Percentiles rank a stretch among this genome's conserved stretches.
phyloP scores from a whole-genome alignment of 2,113 vertebrate species.

The Pipa parva region DNA sequence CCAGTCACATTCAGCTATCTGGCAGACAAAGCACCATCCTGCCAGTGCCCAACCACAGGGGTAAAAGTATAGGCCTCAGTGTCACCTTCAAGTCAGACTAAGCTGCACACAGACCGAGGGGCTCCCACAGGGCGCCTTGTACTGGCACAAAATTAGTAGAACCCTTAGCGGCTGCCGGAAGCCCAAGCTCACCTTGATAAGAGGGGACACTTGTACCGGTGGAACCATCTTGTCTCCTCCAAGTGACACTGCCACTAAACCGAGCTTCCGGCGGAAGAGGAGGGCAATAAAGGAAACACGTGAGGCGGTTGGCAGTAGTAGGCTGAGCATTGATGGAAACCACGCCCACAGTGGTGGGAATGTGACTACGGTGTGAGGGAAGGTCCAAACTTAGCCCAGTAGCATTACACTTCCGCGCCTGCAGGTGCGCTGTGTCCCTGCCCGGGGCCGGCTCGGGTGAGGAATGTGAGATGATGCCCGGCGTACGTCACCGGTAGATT shows the following conservation, averaged over 20 bases:
- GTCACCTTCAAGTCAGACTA: slow-evolving; percentile 5
- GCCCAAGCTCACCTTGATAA: slow-evolving; percentile 20
- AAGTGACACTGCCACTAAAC: slow-evolving; percentile 13
- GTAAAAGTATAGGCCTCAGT: not conserved
- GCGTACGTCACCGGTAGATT: slow-evolving; percentile 34
- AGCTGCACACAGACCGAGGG: no score
- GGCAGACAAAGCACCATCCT: no score
- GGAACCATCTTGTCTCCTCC: slow-evolving; percentile 36
- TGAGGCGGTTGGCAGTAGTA: not conserved
- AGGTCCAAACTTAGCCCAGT: no score
- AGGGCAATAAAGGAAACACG: not conserved
- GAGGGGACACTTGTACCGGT: slow-evolving; percentile 30
- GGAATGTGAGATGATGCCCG: not conserved
- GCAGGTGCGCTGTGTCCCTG: not conserved
- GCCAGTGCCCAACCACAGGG: no score
- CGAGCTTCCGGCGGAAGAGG: not conserved
- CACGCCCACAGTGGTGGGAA: no score
- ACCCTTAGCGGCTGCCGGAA: not conserved
- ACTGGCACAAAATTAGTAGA: not conserved
- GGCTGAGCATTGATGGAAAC: not conserved
- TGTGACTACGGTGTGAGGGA: no score
- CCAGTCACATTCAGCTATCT: no score
- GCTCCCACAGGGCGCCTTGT: not conserved
- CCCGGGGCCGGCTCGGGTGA: no score
- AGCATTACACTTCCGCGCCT: not conserved